These are phyloP conservation scores for Harmothoe impar DNA, from an alignment of 2,888 invertebrate species.

Conservation along the genomic window DNA sequence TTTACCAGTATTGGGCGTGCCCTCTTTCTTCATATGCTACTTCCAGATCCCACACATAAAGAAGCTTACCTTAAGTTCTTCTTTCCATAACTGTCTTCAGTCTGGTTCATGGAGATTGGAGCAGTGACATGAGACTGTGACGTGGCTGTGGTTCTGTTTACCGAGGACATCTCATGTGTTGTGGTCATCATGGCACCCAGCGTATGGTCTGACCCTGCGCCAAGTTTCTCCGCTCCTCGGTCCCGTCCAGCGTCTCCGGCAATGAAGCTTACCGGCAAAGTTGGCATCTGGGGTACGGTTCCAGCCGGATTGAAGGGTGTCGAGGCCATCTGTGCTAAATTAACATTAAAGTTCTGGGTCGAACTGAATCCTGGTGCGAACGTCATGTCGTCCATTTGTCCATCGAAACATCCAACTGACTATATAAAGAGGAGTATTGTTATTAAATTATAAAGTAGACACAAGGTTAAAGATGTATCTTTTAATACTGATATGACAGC, in stretches of 20 bases:
- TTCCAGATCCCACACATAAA: background rate
- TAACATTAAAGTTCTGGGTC: conserved; percentile 73
- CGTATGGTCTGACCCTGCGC: background rate
- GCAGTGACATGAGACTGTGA: background rate
- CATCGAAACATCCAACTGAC: background rate
- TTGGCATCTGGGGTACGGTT: conserved; percentile 64
- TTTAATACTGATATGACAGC: too few relatives aligned
- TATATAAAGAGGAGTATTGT: conserved; percentile 23
- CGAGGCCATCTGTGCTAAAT: conserved; percentile 74
- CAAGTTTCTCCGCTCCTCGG: background rate
- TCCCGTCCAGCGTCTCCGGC: background rate
- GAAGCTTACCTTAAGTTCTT: conserved; percentile 43
- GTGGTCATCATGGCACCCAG: background rate
- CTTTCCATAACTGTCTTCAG: background rate
- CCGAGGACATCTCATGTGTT: background rate
- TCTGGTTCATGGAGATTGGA: background rate
- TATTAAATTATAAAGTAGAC: too few relatives aligned
- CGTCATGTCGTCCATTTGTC: conserved; percentile 67
- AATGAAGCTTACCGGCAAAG: conserved; percentile 69
- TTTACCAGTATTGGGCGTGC: too few relatives aligned
- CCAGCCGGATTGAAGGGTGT: conserved; percentile 75
- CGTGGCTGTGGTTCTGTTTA: background rate
- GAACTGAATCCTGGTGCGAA: conserved; percentile 75
- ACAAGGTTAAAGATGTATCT: too few relatives aligned
- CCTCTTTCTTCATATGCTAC: too few relatives aligned